phyloP scores from a whole-genome alignment of 2,888 invertebrate genomes.

The Panopea generosa region DNA sequence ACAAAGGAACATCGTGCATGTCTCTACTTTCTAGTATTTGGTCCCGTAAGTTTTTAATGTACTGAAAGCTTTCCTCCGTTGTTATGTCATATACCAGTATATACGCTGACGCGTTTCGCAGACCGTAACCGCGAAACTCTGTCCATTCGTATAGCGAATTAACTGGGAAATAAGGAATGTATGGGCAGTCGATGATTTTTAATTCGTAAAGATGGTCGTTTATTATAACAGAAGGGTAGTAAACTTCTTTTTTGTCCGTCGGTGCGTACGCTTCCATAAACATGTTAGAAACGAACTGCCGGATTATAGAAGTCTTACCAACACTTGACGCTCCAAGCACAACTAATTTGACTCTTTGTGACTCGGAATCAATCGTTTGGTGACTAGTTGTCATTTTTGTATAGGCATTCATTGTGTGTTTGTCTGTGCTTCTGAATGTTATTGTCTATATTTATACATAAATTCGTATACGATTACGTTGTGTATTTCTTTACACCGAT shows the following conservation, averaged over 20 bases:
- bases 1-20: constrained; percentile 90
- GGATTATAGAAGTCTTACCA: constrained; percentile 94
- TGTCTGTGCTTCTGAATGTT: too few species aligned
- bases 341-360: constrained; percentile 93
- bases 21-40: constrained; percentile 97
- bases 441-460: too few species aligned
- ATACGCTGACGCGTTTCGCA: constrained; percentile 89
- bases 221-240: constrained; percentile 93
- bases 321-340: constrained; percentile 96
- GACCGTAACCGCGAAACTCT: constrained; percentile 87
- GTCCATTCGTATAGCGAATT: constrained; percentile 98
- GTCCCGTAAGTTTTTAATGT: constrained; percentile 94
- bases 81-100: constrained; percentile 97
- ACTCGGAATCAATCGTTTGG: constrained; percentile 81
- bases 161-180: constrained; percentile 94
- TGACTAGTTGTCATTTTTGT: constrained; percentile 77
- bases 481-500: too few species aligned
- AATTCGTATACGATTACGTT: too few species aligned
- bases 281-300: constrained; percentile 95
- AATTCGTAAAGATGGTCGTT: constrained; percentile 94
- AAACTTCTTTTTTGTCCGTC: constrained; percentile 91
- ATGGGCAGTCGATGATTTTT: constrained; percentile 94
- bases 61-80: constrained; percentile 94
- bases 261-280: constrained; percentile 92
- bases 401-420: constrained; percentile 55